Evolutionary conservation across 2,888 invertebrate species (phyloP), one percentile per base, ranked within the genome.

Genomic region (Cosmorhoe ocellata): DNA sequence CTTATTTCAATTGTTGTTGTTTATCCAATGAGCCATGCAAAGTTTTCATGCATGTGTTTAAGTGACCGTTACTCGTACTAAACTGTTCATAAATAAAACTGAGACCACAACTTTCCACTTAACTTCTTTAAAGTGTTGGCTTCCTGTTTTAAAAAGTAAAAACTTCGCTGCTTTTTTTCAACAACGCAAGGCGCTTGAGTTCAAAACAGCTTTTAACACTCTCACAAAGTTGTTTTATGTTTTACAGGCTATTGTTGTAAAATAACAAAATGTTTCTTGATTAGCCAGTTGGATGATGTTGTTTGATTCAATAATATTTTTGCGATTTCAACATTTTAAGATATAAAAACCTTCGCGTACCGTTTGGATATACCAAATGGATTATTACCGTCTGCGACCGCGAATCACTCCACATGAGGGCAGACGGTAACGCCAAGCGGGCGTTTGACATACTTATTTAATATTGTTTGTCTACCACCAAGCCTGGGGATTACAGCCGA

Each of bases 111-210:
- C 88, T 88, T 87, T 77, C 74, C 79, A 86, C 87, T 89, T 84
- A 88, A 86, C 83, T 84, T 82, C 76, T 75, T 74, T 73, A 81
- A 81, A 86, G 81, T 84, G 85, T 84, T 86, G 76, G 82, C 83
- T 88, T 86, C 81, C 82, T 82, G 84, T 85, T 88, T 84, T 84
- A 73, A 82, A 82, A 84, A 82, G 73, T 81, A 44, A 52, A 47
- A 53, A 53, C 43, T 69, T 67, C 30, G 73, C 69, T 71, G 76
- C 73, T 79, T 87, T 87, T 82, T 85, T 81, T 70, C 74, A 77
- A 57, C 61, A 63, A 69, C 71, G 70, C 71, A 77, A 80, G 77
- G 74, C 81, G 81, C 79, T 83, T 76, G 72, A 79, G 80, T 86
- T 87, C 76, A 75, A 79, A 87, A 81, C 81, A 81, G 82, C 84